phyloP scores from a whole-genome alignment of 2,113 vertebrate genomes.

The Coptodon rendalli region DNA sequence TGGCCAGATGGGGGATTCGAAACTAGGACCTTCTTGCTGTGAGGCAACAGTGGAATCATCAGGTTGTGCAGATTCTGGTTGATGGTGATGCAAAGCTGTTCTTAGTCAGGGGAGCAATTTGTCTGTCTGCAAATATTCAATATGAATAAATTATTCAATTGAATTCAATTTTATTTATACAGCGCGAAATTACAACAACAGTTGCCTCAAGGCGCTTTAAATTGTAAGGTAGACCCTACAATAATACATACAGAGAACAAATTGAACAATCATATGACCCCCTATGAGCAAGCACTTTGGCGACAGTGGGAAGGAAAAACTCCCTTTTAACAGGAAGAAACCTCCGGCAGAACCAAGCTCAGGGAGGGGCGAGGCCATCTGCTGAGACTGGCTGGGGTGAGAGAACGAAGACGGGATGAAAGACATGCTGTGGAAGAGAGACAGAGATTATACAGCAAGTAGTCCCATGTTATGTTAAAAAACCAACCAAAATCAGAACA shows the following conservation, averaged over 20 bases:
- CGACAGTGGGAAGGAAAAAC: not conserved
- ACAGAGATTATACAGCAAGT: not conserved
- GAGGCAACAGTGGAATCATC: not conserved
- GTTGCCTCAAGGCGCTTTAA: not conserved
- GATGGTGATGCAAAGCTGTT: not conserved
- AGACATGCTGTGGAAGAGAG: not conserved
- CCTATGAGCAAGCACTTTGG: not conserved
- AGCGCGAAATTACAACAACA: not conserved
- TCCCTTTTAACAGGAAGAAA: not conserved
- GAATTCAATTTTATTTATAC: not conserved
- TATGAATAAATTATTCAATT: not conserved
- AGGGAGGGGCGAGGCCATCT: not conserved
- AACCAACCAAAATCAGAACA: not conserved
- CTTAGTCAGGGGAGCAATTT: not conserved
- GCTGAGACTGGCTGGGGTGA: rapidly evolving
- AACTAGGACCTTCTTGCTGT: not conserved
- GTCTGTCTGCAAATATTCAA: not conserved
- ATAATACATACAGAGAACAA: not conserved
- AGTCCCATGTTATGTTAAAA: not conserved
- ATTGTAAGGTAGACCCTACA: rapidly evolving
- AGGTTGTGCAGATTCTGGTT: not conserved
- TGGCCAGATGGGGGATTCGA: rapidly evolving
- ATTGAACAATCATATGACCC: rapidly evolving
- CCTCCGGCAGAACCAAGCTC: rapidly evolving
- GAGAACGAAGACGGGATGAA: not conserved